Evolutionary conservation across 2,888 invertebrate species (phyloP), one percentile per base, ranked within the genome.

Genomic region (Coleophora flavipennella): DNA sequence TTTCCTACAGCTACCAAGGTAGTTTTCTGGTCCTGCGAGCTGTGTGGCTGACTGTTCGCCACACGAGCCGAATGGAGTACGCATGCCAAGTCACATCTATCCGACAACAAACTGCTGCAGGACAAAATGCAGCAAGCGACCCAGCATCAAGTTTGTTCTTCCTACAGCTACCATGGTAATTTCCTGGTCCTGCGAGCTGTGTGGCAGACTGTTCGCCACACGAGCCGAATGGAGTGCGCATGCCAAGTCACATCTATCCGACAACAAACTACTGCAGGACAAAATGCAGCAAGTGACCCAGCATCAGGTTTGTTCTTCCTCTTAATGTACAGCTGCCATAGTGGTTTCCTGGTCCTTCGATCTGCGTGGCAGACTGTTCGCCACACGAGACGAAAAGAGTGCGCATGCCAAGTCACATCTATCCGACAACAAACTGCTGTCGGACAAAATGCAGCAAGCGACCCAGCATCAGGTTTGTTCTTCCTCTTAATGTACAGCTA

Each of bases 221-320:
- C 83, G 92, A 46, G 92, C 92, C 59, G 92, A 92, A 61, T 92
- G 92, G 92, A 90, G 88, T 44, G 87, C 90, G 20, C 92, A 92
- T 60, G 91, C 92, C 41, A 89, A 91, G 78, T 88, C 89, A 42
- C 90, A 90, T 64, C 73, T 90, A 47, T 90, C 90, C 34, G 89
- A 85, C 46, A 81, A 57, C 26, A 85, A 85, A 45, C 56, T 85
- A 40, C 55, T 83, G 38, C 80, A 84, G 48, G 85, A 84, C 46
- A 78, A 81, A 50, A 81, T 80, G 70, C 81, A 84, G 46, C 81
- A 85, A 44, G n/a, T n/a, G n/a, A 68, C 77, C 39, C 79, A 79
- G 51, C 79, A 84, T 50, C 76, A 81, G 70, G 81, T 79, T n/a
- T n/a, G n/a, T n/a, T n/a, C n/a, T n/a, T n/a, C n/a, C n/a, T n/a